Conservation (phyloP, 2,888 invertebrate species). For the Rotaria macrura region DNA sequence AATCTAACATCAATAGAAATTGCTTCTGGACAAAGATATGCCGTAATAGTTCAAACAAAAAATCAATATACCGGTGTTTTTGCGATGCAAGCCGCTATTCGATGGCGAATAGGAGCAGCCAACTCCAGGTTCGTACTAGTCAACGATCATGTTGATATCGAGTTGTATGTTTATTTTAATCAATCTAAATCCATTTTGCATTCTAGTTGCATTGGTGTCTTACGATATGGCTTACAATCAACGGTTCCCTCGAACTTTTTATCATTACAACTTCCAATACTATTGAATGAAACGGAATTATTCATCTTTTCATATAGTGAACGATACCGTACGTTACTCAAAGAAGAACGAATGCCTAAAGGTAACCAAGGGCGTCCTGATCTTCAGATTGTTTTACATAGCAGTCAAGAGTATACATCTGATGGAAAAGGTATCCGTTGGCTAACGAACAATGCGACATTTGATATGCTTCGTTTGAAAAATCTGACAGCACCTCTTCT, state of each 20-base stretch:
- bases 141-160: too few relatives aligned
- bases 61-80: not conserved
- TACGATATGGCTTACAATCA: not conserved
- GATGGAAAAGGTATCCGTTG: conserved; percentile 17
- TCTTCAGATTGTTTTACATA: not conserved
- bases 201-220: not conserved
- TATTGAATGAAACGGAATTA: not conserved
- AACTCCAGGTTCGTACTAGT: not conserved
- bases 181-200: too few relatives aligned
- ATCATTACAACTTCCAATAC: not conserved
- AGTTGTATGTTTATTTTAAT: too few relatives aligned
- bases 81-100: not conserved
- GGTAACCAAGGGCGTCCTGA: not conserved
- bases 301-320: not conserved
- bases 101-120: not conserved
- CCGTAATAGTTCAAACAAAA: not conserved
- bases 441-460: not conserved
- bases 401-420: not conserved
- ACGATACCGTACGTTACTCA: not conserved
- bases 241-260: not conserved
- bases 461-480: not conserved
- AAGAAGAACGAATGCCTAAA: not conserved
- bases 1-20: not conserved
- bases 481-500: not conserved
- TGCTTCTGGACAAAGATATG: not conserved